Evolutionary conservation across 2,888 invertebrate genomes (phyloP).

Genomic region (Heliconius charithonia): DNA sequence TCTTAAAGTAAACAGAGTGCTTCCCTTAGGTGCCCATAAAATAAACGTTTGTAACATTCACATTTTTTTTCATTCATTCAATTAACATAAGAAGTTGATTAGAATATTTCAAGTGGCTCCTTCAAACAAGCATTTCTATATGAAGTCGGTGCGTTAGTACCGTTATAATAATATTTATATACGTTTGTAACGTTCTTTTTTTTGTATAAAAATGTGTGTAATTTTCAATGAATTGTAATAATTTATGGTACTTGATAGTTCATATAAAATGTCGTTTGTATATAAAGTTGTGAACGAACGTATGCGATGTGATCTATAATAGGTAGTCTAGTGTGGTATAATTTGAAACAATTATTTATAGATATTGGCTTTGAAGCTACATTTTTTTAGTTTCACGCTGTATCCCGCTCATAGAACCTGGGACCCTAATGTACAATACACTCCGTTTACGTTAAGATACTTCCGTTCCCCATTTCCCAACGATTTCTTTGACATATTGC

Average conservation of each 20-base stretch:
- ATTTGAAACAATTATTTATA: background rate
- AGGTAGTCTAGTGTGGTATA: background rate
- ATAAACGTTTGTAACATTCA: background rate
- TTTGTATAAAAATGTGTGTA: background rate
- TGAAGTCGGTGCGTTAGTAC: background rate
- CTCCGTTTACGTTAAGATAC: too few species aligned
- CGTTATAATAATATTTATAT: conserved; percentile 5
- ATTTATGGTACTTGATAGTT: background rate
- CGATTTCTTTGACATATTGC: too few species aligned
- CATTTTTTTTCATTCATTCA: conserved; percentile 6
- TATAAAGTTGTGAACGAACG: background rate
- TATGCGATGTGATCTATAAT: too few species aligned
- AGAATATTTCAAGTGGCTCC: conserved; percentile 12
- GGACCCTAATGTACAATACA: too few species aligned
- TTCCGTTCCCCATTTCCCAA: too few species aligned
- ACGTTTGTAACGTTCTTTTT: background rate
- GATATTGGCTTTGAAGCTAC: background rate
- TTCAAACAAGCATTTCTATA: conserved; percentile 10
- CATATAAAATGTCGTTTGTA: background rate
- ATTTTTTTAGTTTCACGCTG: too few species aligned
- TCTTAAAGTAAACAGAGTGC: too few species aligned
- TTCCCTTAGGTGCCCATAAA: too few species aligned
- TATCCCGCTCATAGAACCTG: too few species aligned
- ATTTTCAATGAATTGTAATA: background rate
- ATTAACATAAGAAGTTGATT: conserved; percentile 19